Evolutionary conservation across 1,140 invertebrate genomes (phyloP), one percentile per base, ranked within the genome.

Genomic region (Medauroidea extradentata): DNA sequence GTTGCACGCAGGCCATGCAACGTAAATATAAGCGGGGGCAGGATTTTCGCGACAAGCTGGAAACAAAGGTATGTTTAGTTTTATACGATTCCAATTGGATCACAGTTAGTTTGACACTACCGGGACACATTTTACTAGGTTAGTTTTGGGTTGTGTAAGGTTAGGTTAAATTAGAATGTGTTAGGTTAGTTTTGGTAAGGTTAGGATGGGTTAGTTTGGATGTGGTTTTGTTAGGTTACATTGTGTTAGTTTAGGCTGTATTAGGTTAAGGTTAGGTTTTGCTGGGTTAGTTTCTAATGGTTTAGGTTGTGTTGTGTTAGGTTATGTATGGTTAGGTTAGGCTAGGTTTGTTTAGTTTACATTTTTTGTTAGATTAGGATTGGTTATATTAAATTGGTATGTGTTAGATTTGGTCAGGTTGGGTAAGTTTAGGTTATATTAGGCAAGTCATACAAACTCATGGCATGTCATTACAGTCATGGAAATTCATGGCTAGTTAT

Each of bases 251-350:
- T 59, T 51, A 59, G 50, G 57, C 46, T 39, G 46, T 18, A 41
- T 59, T 34, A 56, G 57, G 50, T 59, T 51, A n/a, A 59, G 57
- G 57, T 59, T 51, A 59, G 57, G 50, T 59, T 34, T 7, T 4
- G 59, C 54, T 53, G 43, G 59, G 59, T 61, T 53, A 50, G 59
- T 49, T 61, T 39, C 39, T 27, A 50, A 57, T 53, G 27, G 56
- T 49, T 61, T 42, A 60, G 56, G 59, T 61, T 53, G 29, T 49
- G 56, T 61, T 43, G 59, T 60, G 63, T 65, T 53, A 63, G 63
- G 63, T 57, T 64, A 58, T 60, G 63, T 65, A 48, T 53, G 53
- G 63, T 62, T 64, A 65, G 63, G 63, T 65, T 61, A 34, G 29
- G 29, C 11, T 34, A 34, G 29, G 29, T 34, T 34, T 7, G 29